phyloP scores from a whole-genome alignment of 1,140 invertebrate species.

The Trachymyrmex septentrionalis region DNA sequence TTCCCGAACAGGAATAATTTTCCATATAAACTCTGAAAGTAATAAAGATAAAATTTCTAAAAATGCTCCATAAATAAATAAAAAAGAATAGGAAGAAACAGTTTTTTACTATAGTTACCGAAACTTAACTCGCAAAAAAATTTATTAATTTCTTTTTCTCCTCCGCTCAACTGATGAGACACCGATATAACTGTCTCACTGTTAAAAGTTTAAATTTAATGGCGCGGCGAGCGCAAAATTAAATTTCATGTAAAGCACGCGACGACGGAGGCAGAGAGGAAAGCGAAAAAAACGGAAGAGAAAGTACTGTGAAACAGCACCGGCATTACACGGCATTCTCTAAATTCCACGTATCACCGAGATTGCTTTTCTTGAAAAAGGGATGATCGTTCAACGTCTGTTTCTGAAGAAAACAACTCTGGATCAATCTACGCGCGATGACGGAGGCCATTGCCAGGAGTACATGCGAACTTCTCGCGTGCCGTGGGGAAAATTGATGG shows the following conservation, averaged over 20 bases:
- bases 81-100: background rate
- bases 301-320: background rate
- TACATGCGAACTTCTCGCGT: conserved; percentile 27
- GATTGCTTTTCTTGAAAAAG: conserved; percentile 28
- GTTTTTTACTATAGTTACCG: background rate
- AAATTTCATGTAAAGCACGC: conserved; percentile 43
- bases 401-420: conserved; percentile 12
- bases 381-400: conserved; percentile 48
- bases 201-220: conserved; percentile 47
- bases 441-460: background rate
- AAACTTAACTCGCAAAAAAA: conserved; percentile 1
- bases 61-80: background rate
- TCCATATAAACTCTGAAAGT: background rate
- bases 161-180: background rate
- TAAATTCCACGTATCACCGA: conserved; percentile 40
- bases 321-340: conserved; percentile 13
- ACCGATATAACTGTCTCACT: conserved; percentile 5
- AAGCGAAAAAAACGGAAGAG: background rate
- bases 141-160: conserved; percentile 41
- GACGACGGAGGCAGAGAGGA: background rate
- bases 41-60: background rate
- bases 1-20: background rate
- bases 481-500: conserved; percentile 43
- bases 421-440: conserved; percentile 22
- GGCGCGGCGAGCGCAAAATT: conserved; percentile 24